phyloP scores from a whole-genome alignment of 2,113 vertebrate genomes.

The Engystomops pustulosus region DNA sequence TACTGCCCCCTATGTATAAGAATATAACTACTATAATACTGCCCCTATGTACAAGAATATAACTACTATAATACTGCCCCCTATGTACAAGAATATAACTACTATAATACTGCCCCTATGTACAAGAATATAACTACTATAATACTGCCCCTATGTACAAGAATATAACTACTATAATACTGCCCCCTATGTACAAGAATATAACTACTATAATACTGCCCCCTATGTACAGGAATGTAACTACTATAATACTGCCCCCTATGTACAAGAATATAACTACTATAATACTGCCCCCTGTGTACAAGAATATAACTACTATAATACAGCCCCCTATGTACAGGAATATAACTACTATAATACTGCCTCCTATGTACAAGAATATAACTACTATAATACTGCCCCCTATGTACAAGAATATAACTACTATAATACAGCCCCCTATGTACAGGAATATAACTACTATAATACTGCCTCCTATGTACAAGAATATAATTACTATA shows the following conservation, averaged over 20 bases:
- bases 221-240: not conserved
- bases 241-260: slow-evolving; percentile 9
- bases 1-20: not conserved
- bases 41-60: no score
- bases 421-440: slow-evolving; percentile 3
- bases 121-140: no score
- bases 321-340: not conserved
- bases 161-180: no score
- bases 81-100: no score
- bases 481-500: no score
- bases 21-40: no score
- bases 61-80: no score
- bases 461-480: not conserved
- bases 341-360: not conserved
- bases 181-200: no score
- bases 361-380: not conserved
- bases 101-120: no score
- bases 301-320: slow-evolving; percentile 10
- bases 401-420: not conserved
- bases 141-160: no score
- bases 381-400: not conserved
- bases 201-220: no score
- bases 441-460: slow-evolving; percentile 4
- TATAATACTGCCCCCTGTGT: not conserved
- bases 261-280: not conserved